These are phyloP conservation scores for Centrocercus urophasianus DNA, from an alignment of 2,113 vertebrate species.

Conservation along the genomic window DNA sequence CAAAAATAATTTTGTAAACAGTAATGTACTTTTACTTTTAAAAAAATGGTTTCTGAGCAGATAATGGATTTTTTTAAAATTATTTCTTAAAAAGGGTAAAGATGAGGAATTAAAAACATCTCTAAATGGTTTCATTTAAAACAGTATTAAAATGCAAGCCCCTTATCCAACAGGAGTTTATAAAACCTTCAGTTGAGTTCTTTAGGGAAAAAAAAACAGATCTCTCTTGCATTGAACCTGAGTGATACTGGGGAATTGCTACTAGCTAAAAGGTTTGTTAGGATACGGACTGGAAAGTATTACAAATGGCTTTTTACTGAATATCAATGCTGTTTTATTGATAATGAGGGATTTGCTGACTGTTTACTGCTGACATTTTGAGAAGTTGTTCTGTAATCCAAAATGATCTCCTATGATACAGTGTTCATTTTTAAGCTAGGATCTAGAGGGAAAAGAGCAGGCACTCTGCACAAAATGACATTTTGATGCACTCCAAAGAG, in stretches of 20 bases:
- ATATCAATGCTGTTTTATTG: conserved; percentile 4
- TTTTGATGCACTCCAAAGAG: conserved; percentile 26
- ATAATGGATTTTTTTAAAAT: neutral
- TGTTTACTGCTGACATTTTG: conserved; percentile 57
- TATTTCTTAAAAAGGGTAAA: neutral
- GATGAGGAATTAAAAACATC: neutral
- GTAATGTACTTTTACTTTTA: neutral
- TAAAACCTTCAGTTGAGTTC: neutral
- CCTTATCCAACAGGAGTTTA: neutral
- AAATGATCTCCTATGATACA: conserved; percentile 1
- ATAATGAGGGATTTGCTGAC: conserved; percentile 45
- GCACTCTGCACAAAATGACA: accelerated
- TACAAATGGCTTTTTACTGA: conserved; percentile 10
- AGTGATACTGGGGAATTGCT: neutral
- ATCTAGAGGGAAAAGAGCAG: conserved; percentile 2
- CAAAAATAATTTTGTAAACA: neutral
- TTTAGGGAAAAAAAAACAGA: neutral
- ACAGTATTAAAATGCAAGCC: neutral
- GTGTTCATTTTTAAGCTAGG: conserved; percentile 1
- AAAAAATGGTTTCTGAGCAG: neutral
- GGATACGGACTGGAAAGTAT: conserved; percentile 19
- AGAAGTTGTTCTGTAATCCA: conserved; percentile 43
- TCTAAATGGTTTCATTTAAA: neutral
- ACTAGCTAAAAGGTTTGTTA: conserved; percentile 1
- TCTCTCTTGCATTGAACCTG: neutral